These are phyloP conservation scores for Labrus mixtus DNA, from an alignment of 2,113 vertebrate species.

Conservation along the genomic window DNA sequence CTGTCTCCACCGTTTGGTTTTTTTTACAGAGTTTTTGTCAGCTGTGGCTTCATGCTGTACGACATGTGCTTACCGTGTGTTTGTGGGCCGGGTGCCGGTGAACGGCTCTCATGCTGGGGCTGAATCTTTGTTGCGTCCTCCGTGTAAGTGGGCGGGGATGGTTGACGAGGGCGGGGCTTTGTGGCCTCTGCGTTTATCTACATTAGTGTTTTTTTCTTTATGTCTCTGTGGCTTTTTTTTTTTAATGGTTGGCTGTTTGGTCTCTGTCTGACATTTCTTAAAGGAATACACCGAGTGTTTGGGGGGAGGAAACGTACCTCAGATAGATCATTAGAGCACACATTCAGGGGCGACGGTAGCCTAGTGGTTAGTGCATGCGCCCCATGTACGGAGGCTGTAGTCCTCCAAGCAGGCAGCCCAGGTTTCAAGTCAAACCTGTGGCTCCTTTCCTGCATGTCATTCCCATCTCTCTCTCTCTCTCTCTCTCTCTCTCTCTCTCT, in stretches of 20 bases:
- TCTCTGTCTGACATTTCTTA: conserved; percentile 45
- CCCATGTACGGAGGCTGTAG: too few relatives aligned
- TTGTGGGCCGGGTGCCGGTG: conserved; percentile 30
- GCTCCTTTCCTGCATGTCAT: too few relatives aligned
- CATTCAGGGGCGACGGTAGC: too few relatives aligned
- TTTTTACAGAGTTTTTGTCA: background rate
- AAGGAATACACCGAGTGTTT: conserved; percentile 57
- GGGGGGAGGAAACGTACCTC: conserved; percentile 8
- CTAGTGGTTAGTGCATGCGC: too few relatives aligned
- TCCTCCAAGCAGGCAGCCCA: too few relatives aligned
- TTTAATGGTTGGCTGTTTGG: conserved; percentile 38
- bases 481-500: too few relatives aligned
- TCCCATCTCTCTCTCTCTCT: too few relatives aligned
- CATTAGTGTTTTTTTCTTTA: background rate
- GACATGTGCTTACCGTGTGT: conserved; percentile 41
- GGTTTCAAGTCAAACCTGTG: too few relatives aligned
- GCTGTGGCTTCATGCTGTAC: conserved; percentile 55
- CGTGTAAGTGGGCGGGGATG: conserved; percentile 3
- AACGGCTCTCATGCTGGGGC: conserved; percentile 53
- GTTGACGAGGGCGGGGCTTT: conserved; percentile 29
- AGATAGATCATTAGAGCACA: background rate
- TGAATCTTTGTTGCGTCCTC: conserved; percentile 54
- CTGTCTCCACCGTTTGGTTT: conserved; percentile 55
- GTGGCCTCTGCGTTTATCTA: conserved; percentile 36
- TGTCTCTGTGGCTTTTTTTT: conserved; percentile 47